Base-by-base conservation (phyloP, 1,140 invertebrate species). In the Aphelenchoides besseyi region DNA sequence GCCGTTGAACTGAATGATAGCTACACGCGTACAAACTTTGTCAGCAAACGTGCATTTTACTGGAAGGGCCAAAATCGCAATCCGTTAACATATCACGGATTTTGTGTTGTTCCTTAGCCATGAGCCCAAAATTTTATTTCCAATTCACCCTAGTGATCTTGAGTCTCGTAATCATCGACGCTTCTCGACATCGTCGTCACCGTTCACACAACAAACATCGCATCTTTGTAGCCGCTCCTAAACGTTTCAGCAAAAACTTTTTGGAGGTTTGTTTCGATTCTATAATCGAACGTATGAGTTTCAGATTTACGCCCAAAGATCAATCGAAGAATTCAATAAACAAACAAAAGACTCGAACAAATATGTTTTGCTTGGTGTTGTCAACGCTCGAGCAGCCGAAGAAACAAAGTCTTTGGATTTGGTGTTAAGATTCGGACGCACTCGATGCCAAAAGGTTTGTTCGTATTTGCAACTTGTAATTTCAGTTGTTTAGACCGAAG, bases 401-500 rank as follows among this genome's bases (percentile, higher is more conserved):
- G 55, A 59, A 33, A 59, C 26, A 8, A 59, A 59, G 18, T 28
- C 55, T 8, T 23, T 59, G 5, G 55, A 59, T 5, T 29, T 59
- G 26, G 32, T 59, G 5, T 8, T 59, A 23, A 59, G 23, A 23
- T 59, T 59, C 18, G 55, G 55, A 8, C 55, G 55, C 18, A 59
- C 55, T 59, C 55, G 55, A 8, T 59, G 55, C 55, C 55, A 59
- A 23, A 59, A 59, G 18, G 55, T 59, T 8, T 8, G 26, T 23
- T 8, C 5, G 5, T 28, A 5, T 59, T 33, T 59, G 26, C 32
- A 28, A 33, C 23, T 5, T 33, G 5, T 59, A 28, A 8, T 8
- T 59, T 59, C 55, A 33, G 5, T 59, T 59, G 5, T n/a, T n/a
- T 33, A 59, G 55, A 59, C 55, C 12, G 55, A 59, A 59, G 55